A percentile compares a stretch with the other conserved stretches of the same genome.
phyloP scores from a whole-genome alignment of 2,113 vertebrate species.

The Halcyon senegalensis region DNA sequence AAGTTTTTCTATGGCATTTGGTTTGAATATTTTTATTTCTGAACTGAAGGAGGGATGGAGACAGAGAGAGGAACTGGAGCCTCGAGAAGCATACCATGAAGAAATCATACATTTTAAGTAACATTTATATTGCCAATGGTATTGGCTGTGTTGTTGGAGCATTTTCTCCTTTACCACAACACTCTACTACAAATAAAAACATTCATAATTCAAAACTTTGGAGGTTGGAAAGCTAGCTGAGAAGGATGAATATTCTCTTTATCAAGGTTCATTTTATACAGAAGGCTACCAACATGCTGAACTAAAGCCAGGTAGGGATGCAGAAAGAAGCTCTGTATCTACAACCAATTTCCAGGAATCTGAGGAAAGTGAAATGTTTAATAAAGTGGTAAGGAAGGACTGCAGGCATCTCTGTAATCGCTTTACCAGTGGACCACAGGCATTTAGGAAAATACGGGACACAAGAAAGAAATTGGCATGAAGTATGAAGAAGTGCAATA shows the following conservation, averaged over 20 bases:
- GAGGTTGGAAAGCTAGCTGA: neutral
- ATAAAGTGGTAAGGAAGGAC: neutral
- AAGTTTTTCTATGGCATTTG: neutral
- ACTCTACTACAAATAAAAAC: neutral
- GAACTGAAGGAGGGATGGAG: neutral
- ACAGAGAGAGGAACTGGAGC: neutral
- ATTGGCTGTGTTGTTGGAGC: neutral
- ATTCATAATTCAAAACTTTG: neutral
- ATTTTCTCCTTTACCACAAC: neutral
- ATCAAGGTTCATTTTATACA: neutral
- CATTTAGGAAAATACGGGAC: neutral
- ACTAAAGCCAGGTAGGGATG: neutral
- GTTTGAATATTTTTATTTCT: neutral
- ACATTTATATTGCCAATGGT: conserved; percentile 3
- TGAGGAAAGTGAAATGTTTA: neutral
- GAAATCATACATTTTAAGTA: conserved; percentile 4
- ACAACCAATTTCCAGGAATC: conserved; percentile 29
- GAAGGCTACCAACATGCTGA: neutral
- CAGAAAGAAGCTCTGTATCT: conserved; percentile 22
- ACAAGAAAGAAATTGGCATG: neutral
- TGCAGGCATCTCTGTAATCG: neutral
- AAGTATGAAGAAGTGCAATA: neutral
- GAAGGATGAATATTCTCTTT: conserved; percentile 41
- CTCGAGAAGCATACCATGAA: neutral
- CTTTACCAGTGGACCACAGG: conserved; percentile 46